Percentiles rank a stretch among this genome's conserved stretches.
These are phyloP conservation scores for Drosophila sechellia DNA, from an alignment of 1,140 invertebrate genomes.

Conservation along the genomic window DNA sequence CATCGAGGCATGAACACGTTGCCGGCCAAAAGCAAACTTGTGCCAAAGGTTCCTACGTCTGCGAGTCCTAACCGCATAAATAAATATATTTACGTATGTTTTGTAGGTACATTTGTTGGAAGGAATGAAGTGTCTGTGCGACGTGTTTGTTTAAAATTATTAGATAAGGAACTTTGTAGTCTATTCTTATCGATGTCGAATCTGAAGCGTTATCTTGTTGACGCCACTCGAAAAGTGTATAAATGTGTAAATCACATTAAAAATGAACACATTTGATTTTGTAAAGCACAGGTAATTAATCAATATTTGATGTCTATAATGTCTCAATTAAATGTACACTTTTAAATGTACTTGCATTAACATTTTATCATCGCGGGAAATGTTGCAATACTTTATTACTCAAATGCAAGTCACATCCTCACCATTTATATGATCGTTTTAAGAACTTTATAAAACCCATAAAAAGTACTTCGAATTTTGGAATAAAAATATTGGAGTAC, in stretches of 20 bases:
- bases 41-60: constrained; percentile 3
- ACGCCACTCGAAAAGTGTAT: background rate
- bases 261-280: background rate
- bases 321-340: too few relatives aligned
- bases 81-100: background rate
- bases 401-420: too few relatives aligned
- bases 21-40: constrained; percentile 15
- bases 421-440: too few relatives aligned
- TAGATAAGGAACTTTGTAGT: background rate
- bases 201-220: background rate
- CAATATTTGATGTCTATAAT: background rate
- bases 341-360: background rate
- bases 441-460: too few relatives aligned
- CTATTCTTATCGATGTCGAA: background rate
- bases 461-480: too few relatives aligned
- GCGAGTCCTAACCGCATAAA: background rate
- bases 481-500: too few relatives aligned
- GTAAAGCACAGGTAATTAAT: background rate
- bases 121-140: background rate
- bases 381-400: background rate
- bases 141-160: background rate
- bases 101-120: background rate
- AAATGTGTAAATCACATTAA: too few relatives aligned
- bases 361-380: background rate
- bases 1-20: constrained; percentile 88